Evolutionary conservation across 2,113 vertebrate genomes (phyloP).

Genomic region (Rana temporaria): DNA sequence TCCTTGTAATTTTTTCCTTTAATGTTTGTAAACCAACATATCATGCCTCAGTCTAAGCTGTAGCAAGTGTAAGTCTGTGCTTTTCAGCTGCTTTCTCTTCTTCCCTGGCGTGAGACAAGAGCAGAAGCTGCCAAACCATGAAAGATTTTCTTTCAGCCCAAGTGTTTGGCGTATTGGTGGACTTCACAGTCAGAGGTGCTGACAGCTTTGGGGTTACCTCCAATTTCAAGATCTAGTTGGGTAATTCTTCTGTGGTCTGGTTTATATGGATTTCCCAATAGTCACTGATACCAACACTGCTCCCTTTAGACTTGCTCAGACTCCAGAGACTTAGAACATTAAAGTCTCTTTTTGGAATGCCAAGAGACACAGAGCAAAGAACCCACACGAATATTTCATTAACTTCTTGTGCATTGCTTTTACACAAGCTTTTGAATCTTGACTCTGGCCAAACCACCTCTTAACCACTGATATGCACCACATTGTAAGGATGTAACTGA

Average conservation of each 20-base stretch:
- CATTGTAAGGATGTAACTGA: slow-evolving; percentile 8
- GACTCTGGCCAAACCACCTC: slow-evolving; percentile 20
- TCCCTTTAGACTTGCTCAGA: slow-evolving; percentile 36
- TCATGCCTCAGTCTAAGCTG: slow-evolving; percentile 18
- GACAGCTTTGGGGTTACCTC: slow-evolving; percentile 56
- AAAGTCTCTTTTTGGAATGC: slow-evolving; percentile 13
- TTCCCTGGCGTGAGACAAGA: slow-evolving; percentile 35
- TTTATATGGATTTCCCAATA: slow-evolving; percentile 41
- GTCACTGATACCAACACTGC: slow-evolving; percentile 41
- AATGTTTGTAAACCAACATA: slow-evolving; percentile 30
- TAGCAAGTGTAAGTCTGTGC: slow-evolving; percentile 21
- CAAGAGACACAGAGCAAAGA: slow-evolving; percentile 34
- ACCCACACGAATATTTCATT: slow-evolving; percentile 37
- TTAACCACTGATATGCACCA: slow-evolving; percentile 34
- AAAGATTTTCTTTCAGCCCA: slow-evolving; percentile 54
- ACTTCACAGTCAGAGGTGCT: slow-evolving; percentile 51
- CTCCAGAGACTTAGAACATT: slow-evolving; percentile 46
- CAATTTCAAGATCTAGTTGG: slow-evolving; percentile 44
- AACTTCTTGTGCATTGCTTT: slow-evolving; percentile 26
- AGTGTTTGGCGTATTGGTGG: slow-evolving; percentile 50
- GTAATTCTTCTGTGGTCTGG: slow-evolving; percentile 35
- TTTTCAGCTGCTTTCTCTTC: slow-evolving; percentile 31
- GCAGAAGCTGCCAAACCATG: slow-evolving; percentile 37
- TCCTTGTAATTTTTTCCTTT: background rate
- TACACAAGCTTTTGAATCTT: slow-evolving; percentile 12